These are phyloP conservation scores for Chromoteleia sp. DNA, from an alignment of 2,888 invertebrate genomes.

Conservation along the genomic window DNA sequence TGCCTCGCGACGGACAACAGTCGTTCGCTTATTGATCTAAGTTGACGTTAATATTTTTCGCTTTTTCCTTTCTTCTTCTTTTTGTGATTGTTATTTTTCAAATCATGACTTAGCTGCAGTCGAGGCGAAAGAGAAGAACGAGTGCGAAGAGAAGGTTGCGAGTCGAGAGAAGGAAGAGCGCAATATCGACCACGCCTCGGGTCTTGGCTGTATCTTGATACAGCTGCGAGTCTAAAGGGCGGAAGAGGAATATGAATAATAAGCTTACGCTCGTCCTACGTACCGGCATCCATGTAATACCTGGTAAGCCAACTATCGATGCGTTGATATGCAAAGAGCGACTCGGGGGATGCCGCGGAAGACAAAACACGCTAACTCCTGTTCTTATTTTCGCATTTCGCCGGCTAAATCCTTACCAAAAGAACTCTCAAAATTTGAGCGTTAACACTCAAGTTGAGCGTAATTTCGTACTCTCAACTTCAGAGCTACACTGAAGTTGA, in stretches of 20 bases:
- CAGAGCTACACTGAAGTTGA: too few relatives aligned
- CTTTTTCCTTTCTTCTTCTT: too few relatives aligned
- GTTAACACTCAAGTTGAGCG: too few relatives aligned
- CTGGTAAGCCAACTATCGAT: constrained; percentile 68
- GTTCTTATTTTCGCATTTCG: constrained; percentile 7
- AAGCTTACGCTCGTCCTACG: constrained; percentile 71
- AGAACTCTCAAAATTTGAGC: too few relatives aligned
- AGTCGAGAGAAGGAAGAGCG: constrained; percentile 40
- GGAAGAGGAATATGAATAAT: constrained; percentile 71
- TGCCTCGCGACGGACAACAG: too few relatives aligned
- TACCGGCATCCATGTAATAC: constrained; percentile 69
- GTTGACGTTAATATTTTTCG: constrained; percentile 30
- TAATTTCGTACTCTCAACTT: too few relatives aligned
- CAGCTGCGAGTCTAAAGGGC: constrained; percentile 62
- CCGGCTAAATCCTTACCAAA: too few relatives aligned
- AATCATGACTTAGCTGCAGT: constrained; percentile 42
- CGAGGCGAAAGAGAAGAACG: constrained; percentile 28
- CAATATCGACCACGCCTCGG: constrained; percentile 65
- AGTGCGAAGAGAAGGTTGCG: constrained; percentile 43
- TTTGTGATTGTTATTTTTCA: constrained; percentile 32
- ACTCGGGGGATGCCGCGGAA: constrained; percentile 26
- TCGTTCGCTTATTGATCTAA: constrained; percentile 18
- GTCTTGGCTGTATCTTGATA: constrained; percentile 65
- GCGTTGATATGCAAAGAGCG: constrained; percentile 64
- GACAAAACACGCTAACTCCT: constrained; percentile 38